Percentiles rank a stretch among this genome's conserved stretches.
Conservation (phyloP, 2,113 vertebrate species). For the Prionailurus bengalensis region DNA sequence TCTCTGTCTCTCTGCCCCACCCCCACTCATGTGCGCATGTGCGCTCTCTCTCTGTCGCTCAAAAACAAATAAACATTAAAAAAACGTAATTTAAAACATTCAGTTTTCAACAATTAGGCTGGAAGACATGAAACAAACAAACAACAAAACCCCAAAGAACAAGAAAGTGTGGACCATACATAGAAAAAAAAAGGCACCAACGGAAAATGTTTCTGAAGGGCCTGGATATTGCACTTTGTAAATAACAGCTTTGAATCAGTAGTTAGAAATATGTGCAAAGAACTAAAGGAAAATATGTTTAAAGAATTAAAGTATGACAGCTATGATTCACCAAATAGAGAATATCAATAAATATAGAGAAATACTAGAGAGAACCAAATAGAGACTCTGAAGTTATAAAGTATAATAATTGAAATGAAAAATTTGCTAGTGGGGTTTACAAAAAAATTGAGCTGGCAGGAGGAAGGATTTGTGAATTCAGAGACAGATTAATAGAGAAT, state of each 20-base stretch:
- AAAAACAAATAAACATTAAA: no score
- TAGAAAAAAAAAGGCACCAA: not conserved
- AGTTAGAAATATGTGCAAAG: not conserved
- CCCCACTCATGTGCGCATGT: no score
- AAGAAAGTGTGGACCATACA: not conserved
- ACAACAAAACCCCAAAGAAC: not conserved
- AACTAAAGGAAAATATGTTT: not conserved
- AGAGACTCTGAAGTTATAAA: not conserved
- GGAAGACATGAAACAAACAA: no score
- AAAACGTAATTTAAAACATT: not conserved
- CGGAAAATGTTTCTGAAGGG: not conserved
- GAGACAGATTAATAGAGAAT: not conserved
- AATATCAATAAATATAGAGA: not conserved
- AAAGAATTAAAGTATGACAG: not conserved
- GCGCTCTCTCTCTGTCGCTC: no score
- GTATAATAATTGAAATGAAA: not conserved
- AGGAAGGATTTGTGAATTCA: not conserved
- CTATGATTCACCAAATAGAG: not conserved
- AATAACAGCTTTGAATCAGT: not conserved
- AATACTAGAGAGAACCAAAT: not conserved
- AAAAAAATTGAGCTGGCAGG: not conserved
- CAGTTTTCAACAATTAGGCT: not conserved
- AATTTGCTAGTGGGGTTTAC: not conserved
- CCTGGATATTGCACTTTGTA: not conserved
- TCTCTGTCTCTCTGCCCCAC: no score